phyloP scores from a whole-genome alignment of 1,140 invertebrate genomes.

The Pseudomyrmex flavicornis region DNA sequence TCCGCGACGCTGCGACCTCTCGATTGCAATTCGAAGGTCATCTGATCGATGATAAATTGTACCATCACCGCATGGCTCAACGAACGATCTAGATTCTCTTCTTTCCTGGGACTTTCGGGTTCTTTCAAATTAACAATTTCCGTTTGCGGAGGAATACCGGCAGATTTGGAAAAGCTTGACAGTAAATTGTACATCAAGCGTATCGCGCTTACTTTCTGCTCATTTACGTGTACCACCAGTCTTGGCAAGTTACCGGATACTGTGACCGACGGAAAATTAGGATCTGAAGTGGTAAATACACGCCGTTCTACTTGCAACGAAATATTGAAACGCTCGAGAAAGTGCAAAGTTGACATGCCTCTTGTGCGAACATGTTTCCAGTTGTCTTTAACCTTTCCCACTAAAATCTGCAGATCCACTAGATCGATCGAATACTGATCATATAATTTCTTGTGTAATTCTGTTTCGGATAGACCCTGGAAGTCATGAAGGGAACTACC shows the following conservation, averaged over 20 bases:
- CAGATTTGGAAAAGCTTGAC: slow-evolving; percentile 73
- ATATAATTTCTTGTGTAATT: slow-evolving; percentile 91
- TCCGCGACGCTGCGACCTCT: slow-evolving; percentile 94
- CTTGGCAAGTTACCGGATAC: slow-evolving; percentile 94
- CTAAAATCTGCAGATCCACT: slow-evolving; percentile 94
- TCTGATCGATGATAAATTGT: slow-evolving; percentile 95
- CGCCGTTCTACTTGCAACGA: slow-evolving; percentile 92
- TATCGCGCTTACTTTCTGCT: slow-evolving; percentile 92
- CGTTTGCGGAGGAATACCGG: slow-evolving; percentile 33
- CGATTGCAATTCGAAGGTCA: slow-evolving; percentile 94
- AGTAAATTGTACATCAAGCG: slow-evolving; percentile 83
- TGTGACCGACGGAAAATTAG: slow-evolving; percentile 93
- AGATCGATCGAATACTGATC: slow-evolving; percentile 94
- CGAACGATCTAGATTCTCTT: slow-evolving; percentile 78
- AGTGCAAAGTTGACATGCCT: slow-evolving; percentile 93
- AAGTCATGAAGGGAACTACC: slow-evolving; percentile 85
- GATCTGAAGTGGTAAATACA: slow-evolving; percentile 93
- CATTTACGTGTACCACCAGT: slow-evolving; percentile 95
- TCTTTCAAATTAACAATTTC: slow-evolving; percentile 77
- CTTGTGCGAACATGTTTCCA: slow-evolving; percentile 95
- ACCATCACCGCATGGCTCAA: slow-evolving; percentile 91
- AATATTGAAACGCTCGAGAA: slow-evolving; percentile 96
- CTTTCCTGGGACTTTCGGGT: slow-evolving; percentile 84
- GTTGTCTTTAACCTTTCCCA: slow-evolving; percentile 94
- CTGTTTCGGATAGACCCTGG: slow-evolving; percentile 87